Percentiles rank a stretch among this genome's conserved stretches.
phyloP scores from a whole-genome alignment of 1,140 invertebrate genomes.

The Mizuhopecten yessoensis region DNA sequence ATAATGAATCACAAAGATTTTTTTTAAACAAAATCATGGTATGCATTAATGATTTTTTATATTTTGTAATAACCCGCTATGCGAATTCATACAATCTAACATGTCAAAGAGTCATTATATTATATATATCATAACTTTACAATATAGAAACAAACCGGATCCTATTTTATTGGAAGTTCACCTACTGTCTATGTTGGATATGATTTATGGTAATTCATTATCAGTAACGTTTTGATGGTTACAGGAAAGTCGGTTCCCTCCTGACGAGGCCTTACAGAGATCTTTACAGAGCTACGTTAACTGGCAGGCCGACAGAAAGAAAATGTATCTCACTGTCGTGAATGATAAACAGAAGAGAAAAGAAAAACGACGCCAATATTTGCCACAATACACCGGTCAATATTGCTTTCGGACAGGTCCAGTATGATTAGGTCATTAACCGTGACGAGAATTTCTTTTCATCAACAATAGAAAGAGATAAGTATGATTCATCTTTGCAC shows the following conservation, averaged over 20 bases:
- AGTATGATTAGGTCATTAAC: constrained; percentile 52
- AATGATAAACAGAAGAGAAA: constrained; percentile 42
- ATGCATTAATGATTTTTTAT: too few species aligned
- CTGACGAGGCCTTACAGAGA: constrained; percentile 70
- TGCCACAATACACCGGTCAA: constrained; percentile 61
- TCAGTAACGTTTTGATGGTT: background rate
- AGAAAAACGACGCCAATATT: constrained; percentile 63
- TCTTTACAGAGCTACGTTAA: constrained; percentile 72
- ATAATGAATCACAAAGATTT: too few species aligned
- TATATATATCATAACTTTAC: too few species aligned
- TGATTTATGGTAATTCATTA: background rate
- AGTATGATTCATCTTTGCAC: background rate
- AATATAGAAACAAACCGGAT: too few species aligned
- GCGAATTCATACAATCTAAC: too few species aligned
- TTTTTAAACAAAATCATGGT: too few species aligned
- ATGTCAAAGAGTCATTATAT: too few species aligned
- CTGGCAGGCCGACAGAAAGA: constrained; percentile 70
- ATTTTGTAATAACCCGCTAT: too few species aligned
- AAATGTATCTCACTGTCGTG: constrained; percentile 65
- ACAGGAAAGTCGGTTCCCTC: constrained; percentile 74
- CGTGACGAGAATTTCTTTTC: too few species aligned
- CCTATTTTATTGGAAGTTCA: too few species aligned
- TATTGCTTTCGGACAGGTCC: constrained; percentile 66
- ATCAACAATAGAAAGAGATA: background rate
- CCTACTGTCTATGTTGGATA: background rate